These are phyloP conservation scores for Camelus bactrianus DNA, from an alignment of 2,113 vertebrate genomes.

Conservation along the genomic window DNA sequence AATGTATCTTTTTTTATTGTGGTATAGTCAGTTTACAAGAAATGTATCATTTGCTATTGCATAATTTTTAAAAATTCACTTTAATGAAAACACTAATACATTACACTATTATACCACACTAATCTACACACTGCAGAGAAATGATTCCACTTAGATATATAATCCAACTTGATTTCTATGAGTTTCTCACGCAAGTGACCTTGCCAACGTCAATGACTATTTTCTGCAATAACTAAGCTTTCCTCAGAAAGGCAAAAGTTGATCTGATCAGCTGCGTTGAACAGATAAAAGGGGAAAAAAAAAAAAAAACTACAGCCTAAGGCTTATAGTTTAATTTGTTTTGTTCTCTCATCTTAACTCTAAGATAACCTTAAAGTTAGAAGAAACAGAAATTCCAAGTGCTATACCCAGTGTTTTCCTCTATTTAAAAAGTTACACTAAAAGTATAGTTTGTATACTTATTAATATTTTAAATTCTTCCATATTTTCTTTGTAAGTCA, in stretches of 20 bases:
- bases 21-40: neutral
- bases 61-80: neutral
- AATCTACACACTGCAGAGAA: neutral
- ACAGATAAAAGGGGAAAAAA: neutral
- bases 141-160: neutral
- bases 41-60: neutral
- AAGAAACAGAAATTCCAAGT: neutral
- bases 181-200: neutral
- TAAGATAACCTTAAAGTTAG: neutral
- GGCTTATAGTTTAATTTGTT: neutral
- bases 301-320: neutral
- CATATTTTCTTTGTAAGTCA: neutral
- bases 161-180: neutral
- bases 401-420: neutral
- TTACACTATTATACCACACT: neutral
- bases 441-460: neutral
- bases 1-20: neutral
- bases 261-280: neutral
- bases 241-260: neutral
- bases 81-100: constrained; percentile 5
- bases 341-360: neutral
- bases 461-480: neutral
- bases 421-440: constrained; percentile 5
- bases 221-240: neutral
- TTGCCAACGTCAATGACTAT: neutral